Base-by-base conservation (phyloP, 2,888 invertebrate species). In the Cephus runcator region DNA sequence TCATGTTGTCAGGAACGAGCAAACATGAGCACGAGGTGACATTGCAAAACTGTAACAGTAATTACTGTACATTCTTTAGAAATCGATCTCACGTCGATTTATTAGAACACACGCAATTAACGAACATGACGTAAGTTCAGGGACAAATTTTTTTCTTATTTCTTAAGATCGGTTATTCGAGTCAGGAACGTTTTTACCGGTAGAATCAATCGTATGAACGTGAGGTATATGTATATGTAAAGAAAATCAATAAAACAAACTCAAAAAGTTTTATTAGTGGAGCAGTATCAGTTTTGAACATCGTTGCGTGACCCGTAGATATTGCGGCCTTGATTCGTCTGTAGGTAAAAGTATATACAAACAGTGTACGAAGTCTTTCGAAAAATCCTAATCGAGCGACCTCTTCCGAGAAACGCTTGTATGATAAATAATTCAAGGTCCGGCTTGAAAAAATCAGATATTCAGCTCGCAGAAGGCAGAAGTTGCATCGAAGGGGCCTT, bases 371-470 rank as follows among this genome's bases (percentile, higher is more conserved):
- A 6, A 23, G 23, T 1, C 23, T 56, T 56, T 56, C 9, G 40
- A 56, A 23, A 56, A 56, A 56, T 56, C 23, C 23, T 56, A 31
- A 71, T 15, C 31, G 15, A 33, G 31, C 74, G 69, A 9, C 31
- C 68, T 36, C 36, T 69, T 69, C 77, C 33, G 34, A 71, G 74
- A 75, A 77, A 68, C 77, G 69, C 31, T 73, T 30, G 56, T 35
- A 79, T 80, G 77, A 83, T 83, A 84, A 84, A 81, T 83, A 82
- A 85, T 85, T 84, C 83, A 85, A 81, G 80, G 77, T 80, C 76
- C 77, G 81, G 74, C 80, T 78, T 76, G 76, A 73, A 40, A 36
- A 40, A 69, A 79, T 83, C 75, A 73, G 73, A 77, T 82, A 85
- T 83, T 85, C 83, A 81, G 79, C 75, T 73, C 82, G 81, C 79